Conservation (phyloP, 2,113 vertebrate species). For the Phyllopteryx taeniolatus region DNA sequence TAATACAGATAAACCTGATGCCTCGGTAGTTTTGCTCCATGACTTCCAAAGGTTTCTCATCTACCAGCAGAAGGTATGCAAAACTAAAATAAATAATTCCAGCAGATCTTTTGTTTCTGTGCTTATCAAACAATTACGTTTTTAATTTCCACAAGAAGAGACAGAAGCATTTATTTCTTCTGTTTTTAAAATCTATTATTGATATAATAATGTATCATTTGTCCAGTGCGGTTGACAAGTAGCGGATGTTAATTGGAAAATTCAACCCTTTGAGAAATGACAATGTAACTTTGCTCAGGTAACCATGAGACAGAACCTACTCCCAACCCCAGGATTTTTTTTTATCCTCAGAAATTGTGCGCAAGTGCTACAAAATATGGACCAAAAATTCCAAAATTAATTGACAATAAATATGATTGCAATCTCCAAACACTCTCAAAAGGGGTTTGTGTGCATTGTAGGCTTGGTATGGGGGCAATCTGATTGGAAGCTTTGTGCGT, state of each 20-base stretch:
- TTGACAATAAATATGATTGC: too few species aligned
- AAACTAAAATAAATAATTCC: background rate
- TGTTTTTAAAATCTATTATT: background rate
- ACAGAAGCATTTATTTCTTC: background rate
- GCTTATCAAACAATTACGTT: background rate
- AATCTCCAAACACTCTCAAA: too few species aligned
- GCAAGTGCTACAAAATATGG: background rate
- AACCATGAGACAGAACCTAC: background rate
- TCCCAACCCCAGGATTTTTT: background rate
- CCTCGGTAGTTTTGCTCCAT: constrained; percentile 83
- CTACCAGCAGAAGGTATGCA: constrained; percentile 84
- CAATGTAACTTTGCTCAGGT: background rate
- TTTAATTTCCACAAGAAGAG: background rate
- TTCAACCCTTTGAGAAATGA: background rate
- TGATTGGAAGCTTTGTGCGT: too few species aligned
- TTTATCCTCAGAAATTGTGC: background rate
- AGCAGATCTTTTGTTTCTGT: background rate
- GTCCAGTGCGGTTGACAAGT: background rate
- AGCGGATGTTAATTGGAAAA: background rate
- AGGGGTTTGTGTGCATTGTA: too few species aligned
- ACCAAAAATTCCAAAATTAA: background rate
- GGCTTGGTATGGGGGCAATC: too few species aligned
- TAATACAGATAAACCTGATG: constrained; percentile 86
- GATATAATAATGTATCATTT: background rate
- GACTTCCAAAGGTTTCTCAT: constrained; percentile 94